Percentiles rank a stretch among this genome's conserved stretches.
These are phyloP conservation scores for Coelopa frigida DNA, from an alignment of 1,140 invertebrate species.

Conservation along the genomic window DNA sequence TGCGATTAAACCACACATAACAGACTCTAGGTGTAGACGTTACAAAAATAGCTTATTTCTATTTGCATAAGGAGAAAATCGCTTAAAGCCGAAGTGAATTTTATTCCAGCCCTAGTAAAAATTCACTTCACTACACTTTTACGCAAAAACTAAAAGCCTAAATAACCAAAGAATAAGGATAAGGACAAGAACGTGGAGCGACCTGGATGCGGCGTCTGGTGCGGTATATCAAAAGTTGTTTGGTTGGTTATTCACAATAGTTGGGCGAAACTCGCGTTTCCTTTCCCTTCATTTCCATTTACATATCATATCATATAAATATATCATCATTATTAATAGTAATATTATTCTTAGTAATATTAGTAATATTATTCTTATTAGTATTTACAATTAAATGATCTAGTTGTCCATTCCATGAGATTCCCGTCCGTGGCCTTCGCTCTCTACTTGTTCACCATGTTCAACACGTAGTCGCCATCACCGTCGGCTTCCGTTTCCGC, in stretches of 20 bases:
- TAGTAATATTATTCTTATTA: too few species aligned
- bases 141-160: neutral
- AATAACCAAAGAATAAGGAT: neutral
- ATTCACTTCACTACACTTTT: constrained; percentile 20
- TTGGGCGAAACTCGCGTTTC: neutral
- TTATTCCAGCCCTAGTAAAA: constrained; percentile 45
- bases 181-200: too few species aligned
- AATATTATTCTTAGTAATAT: too few species aligned
- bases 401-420: too few species aligned
- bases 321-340: neutral
- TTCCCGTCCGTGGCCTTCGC: too few species aligned
- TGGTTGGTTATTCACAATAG: constrained; percentile 6
- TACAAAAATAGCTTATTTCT: neutral
- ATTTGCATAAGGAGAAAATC: too few species aligned
- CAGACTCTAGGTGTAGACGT: too few species aligned
- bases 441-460: too few species aligned
- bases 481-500: constrained; percentile 15
- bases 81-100: too few species aligned
- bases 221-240: too few species aligned
- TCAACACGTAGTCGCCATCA: constrained; percentile 8
- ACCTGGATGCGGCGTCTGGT: too few species aligned
- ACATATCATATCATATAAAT: constrained; percentile 4
- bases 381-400: too few species aligned
- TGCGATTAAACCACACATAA: neutral
- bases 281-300: neutral